A percentile compares a stretch with the other conserved stretches of the same genome.
phyloP scores from a whole-genome alignment of 2,797 vertebrate genomes.

The Microctenopoma steveboyesi region DNA sequence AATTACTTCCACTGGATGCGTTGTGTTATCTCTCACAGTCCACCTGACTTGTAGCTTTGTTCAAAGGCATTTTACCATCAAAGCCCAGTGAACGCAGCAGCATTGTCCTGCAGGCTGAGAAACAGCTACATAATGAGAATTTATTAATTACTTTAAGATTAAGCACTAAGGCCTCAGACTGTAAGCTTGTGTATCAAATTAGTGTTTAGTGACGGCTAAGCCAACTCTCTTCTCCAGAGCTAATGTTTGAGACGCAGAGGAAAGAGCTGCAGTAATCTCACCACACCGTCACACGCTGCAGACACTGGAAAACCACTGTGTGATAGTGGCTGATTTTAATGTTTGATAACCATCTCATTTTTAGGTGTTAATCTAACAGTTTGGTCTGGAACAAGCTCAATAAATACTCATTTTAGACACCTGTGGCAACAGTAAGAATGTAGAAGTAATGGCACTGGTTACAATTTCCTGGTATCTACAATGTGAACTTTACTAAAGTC shows the following conservation, averaged over 20 bases:
- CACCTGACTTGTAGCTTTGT: conserved; percentile 19
- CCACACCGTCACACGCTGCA: conserved; percentile 16
- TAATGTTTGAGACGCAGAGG: conserved; percentile 57
- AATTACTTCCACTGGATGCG: too few relatives aligned
- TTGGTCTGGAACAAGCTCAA: not conserved
- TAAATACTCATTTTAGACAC: not conserved
- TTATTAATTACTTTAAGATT: conserved; percentile 69
- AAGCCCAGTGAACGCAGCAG: conserved; percentile 33
- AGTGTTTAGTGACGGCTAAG: conserved; percentile 53
- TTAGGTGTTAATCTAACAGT: not conserved
- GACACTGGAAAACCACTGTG: conserved; percentile 5
- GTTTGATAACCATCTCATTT: conserved; percentile 5
- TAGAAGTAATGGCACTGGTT: too few relatives aligned
- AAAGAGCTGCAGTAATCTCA: conserved; percentile 51
- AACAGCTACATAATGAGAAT: conserved; percentile 54
- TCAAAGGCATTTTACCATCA: conserved; percentile 1
- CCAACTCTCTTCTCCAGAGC: conserved; percentile 42
- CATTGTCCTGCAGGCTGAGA: conserved; percentile 29
- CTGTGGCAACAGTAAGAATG: too few relatives aligned
- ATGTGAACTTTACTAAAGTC: too few relatives aligned
- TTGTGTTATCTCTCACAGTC: not conserved
- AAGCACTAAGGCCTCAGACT: conserved; percentile 41
- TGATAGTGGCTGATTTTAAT: not conserved
- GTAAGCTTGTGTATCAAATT: conserved; percentile 56
- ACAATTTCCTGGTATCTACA: too few relatives aligned